Conservation (phyloP, 2,797 vertebrate species). For the Atherinosoma microstoma region DNA sequence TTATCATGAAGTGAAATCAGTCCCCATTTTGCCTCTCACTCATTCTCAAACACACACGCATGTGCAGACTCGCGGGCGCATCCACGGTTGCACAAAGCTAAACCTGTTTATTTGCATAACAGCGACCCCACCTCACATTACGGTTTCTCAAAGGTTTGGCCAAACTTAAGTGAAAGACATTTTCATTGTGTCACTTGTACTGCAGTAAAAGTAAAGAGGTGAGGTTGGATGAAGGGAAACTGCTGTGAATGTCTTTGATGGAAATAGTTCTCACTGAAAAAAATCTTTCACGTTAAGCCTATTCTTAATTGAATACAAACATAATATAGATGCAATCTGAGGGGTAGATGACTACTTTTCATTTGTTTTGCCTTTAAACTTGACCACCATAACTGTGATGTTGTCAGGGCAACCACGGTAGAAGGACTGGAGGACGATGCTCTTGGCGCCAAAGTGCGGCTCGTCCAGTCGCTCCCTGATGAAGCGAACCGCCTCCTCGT, state of each 20-base stretch:
- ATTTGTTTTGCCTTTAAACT: constrained; percentile 91
- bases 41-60: not conserved
- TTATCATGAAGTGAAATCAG: constrained; percentile 17
- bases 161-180: constrained; percentile 30
- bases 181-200: constrained; percentile 41
- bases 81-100: constrained; percentile 30
- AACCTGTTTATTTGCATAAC: constrained; percentile 68
- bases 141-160: constrained; percentile 22
- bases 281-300: constrained; percentile 48
- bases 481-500: constrained; percentile 96
- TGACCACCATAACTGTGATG: constrained; percentile 99
- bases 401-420: constrained; percentile 97
- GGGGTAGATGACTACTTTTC: constrained; percentile 80
- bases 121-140: constrained; percentile 49
- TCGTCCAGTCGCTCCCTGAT: constrained; percentile 98
- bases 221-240: constrained; percentile 24
- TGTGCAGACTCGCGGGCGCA: constrained; percentile 1
- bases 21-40: constrained; percentile 16
- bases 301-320: constrained; percentile 55
- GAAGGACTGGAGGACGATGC: constrained; percentile 96
- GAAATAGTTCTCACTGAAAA: constrained; percentile 71
- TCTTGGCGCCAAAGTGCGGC: constrained; percentile 96
- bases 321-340: constrained; percentile 41
- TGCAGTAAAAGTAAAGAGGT: constrained; percentile 27
- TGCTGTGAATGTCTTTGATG: constrained; percentile 59